Conservation (phyloP, 2,113 vertebrate genomes). For the Tragelaphus buxtoni region DNA sequence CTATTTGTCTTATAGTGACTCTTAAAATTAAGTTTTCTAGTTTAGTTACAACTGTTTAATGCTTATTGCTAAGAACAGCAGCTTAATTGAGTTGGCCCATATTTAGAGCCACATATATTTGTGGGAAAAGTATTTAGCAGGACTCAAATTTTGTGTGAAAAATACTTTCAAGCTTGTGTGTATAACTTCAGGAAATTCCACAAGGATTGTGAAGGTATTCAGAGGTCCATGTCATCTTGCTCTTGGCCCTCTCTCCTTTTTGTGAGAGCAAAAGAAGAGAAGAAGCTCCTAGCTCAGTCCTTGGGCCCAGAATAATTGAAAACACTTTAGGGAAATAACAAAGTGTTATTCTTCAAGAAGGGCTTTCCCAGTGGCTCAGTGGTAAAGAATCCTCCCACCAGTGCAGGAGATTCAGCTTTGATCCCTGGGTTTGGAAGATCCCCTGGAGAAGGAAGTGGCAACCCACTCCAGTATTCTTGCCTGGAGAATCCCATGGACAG, state of each 20-base stretch:
- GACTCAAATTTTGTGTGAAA: conserved; percentile 18
- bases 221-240: not conserved
- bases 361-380: not conserved
- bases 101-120: not conserved
- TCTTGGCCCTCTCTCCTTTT: not conserved
- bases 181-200: not conserved
- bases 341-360: not conserved
- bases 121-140: not conserved
- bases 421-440: not conserved
- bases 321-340: not conserved
- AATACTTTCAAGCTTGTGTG: conserved; percentile 2
- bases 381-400: not conserved
- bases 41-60: not conserved
- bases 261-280: not conserved
- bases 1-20: not conserved
- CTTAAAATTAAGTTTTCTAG: conserved; percentile 40
- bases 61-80: not conserved
- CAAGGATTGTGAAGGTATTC: not conserved
- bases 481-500: not conserved
- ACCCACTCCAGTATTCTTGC: not conserved
- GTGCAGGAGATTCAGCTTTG: not conserved
- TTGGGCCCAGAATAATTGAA: not conserved
- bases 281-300: not conserved
- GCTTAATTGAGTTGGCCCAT: not conserved
- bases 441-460: not conserved